Evolutionary conservation across 2,888 invertebrate genomes (phyloP), one percentile per base, ranked within the genome.

Genomic region (Halictus ligatus): DNA sequence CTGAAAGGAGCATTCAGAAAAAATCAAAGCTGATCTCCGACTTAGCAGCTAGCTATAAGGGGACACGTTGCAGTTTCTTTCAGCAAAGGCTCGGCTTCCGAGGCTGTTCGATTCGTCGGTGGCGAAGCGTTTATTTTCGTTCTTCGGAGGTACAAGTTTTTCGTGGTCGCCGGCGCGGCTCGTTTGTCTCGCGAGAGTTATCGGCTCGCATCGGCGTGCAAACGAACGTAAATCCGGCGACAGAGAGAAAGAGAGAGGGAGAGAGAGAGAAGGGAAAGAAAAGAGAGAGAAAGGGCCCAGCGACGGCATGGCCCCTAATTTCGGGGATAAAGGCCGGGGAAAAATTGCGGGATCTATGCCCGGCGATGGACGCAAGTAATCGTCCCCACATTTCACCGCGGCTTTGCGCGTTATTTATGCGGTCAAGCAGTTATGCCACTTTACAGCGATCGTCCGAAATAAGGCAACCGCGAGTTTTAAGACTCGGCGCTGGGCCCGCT

Each of bases 151-250:
- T 87, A 76, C 78, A 43, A 75, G 35, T 86, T 86, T 81, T 89
- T 88, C 79, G 72, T 60, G 46, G 67, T 40, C 64, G 76, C 85
- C 54, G 76, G 46, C 69, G 75, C 75, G 79, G 84, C 88, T 89
- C 89, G 89, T 92, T 90, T 91, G 88, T 93, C 91, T 89, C 83
- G 84, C 79, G 87, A 79, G 85, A 84, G 87, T 85, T 92, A 89
- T 90, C 88, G 88, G 86, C 80, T 84, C 54, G 87, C 88, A 92
- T 91, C 83, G 89, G 90, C 84, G 85, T 79, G 87, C 87, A 91
- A 91, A 92, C 91, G 88, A 87, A 87, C 90, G 91, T 92, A 91
- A 92, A 92, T 92, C 86, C 84, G 60, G 21, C 40, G 60, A 64
- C 64, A 15, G 64, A 2, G 64, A 60, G 60, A 60, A 25, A 25